These are phyloP conservation scores for Girardinus metallicus DNA, from an alignment of 2,797 vertebrate species.

Conservation along the genomic window DNA sequence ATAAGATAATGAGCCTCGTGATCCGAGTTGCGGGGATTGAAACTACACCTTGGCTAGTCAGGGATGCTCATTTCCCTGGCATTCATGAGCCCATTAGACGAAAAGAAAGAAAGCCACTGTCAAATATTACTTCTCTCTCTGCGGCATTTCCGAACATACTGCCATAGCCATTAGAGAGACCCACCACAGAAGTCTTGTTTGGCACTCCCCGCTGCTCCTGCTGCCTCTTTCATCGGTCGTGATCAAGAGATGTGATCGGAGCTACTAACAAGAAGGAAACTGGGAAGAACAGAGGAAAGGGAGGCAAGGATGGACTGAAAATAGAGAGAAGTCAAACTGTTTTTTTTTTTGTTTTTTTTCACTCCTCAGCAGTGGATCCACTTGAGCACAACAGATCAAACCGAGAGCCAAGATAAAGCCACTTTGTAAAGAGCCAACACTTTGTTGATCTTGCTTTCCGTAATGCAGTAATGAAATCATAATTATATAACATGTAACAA, in stretches of 20 bases:
- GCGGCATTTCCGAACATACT: neutral
- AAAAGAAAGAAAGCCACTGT: constrained; percentile 27
- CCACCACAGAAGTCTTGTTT: constrained; percentile 38
- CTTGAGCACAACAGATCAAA: constrained; percentile 27
- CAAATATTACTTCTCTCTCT: constrained; percentile 3
- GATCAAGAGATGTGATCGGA: constrained; percentile 44
- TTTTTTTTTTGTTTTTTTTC: neutral
- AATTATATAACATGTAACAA: neutral
- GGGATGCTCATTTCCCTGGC: constrained; percentile 53
- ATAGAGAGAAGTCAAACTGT: constrained; percentile 18
- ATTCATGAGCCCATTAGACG: constrained; percentile 56
- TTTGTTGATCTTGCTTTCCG: constrained; percentile 8
- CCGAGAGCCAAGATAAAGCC: constrained; percentile 29
- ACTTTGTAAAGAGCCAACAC: constrained; percentile 22
- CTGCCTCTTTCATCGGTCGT: constrained; percentile 17
- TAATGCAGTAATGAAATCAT: neutral
- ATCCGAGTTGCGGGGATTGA: constrained; percentile 47
- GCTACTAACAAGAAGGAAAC: constrained; percentile 36
- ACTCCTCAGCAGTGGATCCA: constrained; percentile 25
- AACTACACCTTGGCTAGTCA: constrained; percentile 52
- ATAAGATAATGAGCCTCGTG: constrained; percentile 71
- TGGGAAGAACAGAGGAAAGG: constrained; percentile 6
- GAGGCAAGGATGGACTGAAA: constrained; percentile 26
- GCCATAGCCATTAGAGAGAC: constrained; percentile 31
- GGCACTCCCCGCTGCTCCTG: constrained; percentile 21